Evolutionary conservation across 2,113 vertebrate species (phyloP).

Genomic region (Pogonocichla stellata): DNA sequence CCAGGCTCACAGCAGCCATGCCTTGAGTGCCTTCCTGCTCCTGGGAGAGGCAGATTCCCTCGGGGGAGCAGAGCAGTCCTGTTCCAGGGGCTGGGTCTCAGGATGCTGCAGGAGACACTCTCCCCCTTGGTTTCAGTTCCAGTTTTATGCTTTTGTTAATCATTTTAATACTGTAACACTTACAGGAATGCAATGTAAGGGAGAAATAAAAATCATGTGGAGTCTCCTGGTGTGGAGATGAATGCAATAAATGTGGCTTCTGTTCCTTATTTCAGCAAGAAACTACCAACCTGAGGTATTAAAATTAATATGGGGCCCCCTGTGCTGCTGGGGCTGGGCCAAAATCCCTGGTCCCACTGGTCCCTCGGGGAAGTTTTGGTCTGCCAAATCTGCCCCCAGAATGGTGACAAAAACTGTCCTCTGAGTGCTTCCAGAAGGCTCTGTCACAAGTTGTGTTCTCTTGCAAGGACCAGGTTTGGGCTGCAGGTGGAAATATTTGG

Average conservation of each 20-base stretch:
- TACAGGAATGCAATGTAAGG: not conserved
- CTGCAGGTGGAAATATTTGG: not conserved
- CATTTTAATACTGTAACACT: slow-evolving; percentile 36
- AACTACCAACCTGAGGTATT: accelerated
- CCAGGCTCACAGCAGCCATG: slow-evolving; percentile 38
- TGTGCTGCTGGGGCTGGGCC: not conserved
- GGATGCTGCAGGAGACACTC: not conserved
- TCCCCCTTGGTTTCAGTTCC: slow-evolving; percentile 7
- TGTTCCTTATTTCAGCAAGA: not conserved
- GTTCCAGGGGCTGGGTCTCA: not conserved
- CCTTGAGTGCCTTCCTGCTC: slow-evolving; percentile 60
- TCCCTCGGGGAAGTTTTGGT: not conserved
- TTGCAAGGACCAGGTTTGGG: not conserved
- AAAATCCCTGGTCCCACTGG: not conserved
- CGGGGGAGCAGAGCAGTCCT: not conserved
- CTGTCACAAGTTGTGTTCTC: not conserved
- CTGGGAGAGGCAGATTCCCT: slow-evolving; percentile 7
- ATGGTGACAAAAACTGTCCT: accelerated
- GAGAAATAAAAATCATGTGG: slow-evolving; percentile 45
- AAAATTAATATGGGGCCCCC: not conserved
- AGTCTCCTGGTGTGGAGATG: slow-evolving; percentile 18
- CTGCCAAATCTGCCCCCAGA: not conserved
- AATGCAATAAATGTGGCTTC: not conserved
- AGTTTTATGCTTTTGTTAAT: slow-evolving; percentile 61
- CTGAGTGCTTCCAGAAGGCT: not conserved